Percentiles rank a stretch among this genome's conserved stretches.
Evolutionary conservation across 2,888 invertebrate species (phyloP).

Genomic region (Lasioglossum malachurum): DNA sequence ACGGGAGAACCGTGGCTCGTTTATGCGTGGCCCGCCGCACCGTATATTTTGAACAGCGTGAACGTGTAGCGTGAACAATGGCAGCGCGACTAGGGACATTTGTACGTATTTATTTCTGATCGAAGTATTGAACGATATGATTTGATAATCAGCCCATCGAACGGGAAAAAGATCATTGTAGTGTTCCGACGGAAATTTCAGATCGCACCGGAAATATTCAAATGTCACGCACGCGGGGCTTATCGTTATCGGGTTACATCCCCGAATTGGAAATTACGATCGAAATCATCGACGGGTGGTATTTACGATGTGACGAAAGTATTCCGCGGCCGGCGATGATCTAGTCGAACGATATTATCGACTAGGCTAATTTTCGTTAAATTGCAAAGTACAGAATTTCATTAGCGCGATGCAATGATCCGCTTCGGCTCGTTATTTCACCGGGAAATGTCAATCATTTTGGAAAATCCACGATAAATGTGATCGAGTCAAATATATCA

Average conservation of each 20-base stretch:
- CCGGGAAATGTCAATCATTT: neutral
- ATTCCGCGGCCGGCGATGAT: neutral
- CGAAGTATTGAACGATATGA: conserved; percentile 17
- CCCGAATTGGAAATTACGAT: conserved; percentile 17
- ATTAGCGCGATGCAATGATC: neutral
- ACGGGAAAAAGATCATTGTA: neutral
- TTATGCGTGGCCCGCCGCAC: neutral
- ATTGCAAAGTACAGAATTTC: neutral
- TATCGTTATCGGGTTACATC: conserved; percentile 32
- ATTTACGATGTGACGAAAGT: conserved; percentile 4
- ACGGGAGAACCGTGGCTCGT: too few species aligned
- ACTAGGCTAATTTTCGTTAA: neutral
- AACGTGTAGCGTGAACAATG: neutral
- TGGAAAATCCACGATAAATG: neutral
- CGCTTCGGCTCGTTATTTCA: neutral
- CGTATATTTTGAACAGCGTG: neutral
- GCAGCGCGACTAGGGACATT: neutral
- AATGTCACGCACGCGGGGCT: neutral
- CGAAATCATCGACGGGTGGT: neutral
- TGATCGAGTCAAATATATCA: neutral
- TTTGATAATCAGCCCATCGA: conserved; percentile 22
- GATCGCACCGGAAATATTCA: neutral
- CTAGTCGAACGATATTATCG: conserved; percentile 19
- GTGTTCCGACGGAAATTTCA: conserved; percentile 33
- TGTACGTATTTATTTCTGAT: conserved; percentile 11